Conservation (phyloP, 2,888 invertebrate genomes). For the Thymelicus sylvestris region DNA sequence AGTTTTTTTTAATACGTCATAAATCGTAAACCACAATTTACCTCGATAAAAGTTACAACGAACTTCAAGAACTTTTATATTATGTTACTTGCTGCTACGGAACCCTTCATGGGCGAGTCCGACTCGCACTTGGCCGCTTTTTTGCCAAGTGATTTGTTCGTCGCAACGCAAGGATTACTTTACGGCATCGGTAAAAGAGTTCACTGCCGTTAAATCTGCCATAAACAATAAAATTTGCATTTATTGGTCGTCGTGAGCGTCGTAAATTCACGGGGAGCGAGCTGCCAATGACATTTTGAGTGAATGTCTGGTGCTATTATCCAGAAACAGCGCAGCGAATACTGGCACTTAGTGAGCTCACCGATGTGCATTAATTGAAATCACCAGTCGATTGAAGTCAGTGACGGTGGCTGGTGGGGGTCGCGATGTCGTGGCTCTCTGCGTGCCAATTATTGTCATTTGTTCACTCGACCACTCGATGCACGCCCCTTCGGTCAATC, state of each 20-base stretch:
- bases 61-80: too few species aligned
- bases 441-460: slow-evolving; percentile 75
- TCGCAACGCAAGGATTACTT: slow-evolving; percentile 66
- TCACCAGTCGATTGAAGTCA: slow-evolving; percentile 77
- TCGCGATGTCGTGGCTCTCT: slow-evolving; percentile 56
- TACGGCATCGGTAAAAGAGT: slow-evolving; percentile 79
- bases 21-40: too few species aligned
- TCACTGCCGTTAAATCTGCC: slow-evolving; percentile 79
- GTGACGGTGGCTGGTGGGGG: slow-evolving; percentile 58
- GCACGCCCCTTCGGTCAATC: slow-evolving; percentile 49
- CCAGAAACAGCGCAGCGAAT: slow-evolving; percentile 57
- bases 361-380: slow-evolving; percentile 76
- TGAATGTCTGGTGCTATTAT: slow-evolving; percentile 74
- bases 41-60: too few species aligned
- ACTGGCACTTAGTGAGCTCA: slow-evolving; percentile 68
- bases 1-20: too few species aligned
- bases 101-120: too few species aligned
- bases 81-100: too few species aligned
- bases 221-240: slow-evolving; percentile 85
- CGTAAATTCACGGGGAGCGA: slow-evolving; percentile 77
- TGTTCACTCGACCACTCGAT: slow-evolving; percentile 63
- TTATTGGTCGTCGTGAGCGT: slow-evolving; percentile 80
- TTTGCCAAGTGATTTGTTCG: slow-evolving; percentile 57
- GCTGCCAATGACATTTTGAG: slow-evolving; percentile 80
- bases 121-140: too few species aligned